These are phyloP conservation scores for Nematostella vectensis DNA, from an alignment of 92 coral and sea anemone genomes.

Conservation along the genomic window DNA sequence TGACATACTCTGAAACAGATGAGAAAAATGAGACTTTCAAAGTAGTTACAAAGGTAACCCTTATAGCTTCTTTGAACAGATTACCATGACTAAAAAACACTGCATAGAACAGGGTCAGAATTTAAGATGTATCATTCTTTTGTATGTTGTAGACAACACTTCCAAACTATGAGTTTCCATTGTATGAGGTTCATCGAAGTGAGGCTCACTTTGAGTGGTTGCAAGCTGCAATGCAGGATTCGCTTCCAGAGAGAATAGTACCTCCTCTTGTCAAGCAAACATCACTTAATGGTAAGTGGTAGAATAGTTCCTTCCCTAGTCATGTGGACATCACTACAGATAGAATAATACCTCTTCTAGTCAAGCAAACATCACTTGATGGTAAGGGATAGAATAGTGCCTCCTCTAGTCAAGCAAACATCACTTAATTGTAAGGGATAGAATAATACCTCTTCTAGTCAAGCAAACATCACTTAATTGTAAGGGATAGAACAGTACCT, in stretches of 20 bases:
- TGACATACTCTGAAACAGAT: constrained; percentile 93
- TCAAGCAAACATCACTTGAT: no score
- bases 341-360: no score
- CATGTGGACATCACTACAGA: neutral
- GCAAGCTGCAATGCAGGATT: constrained; percentile 73
- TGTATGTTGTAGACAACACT: constrained; percentile 56
- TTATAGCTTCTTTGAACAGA: neutral
- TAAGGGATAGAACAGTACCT: no score
- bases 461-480: no score
- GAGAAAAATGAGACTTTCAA: constrained; percentile 93
- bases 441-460: no score
- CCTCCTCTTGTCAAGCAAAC: constrained; percentile 73
- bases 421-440: no score
- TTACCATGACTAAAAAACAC: no score
- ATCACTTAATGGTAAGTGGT: constrained; percentile 62
- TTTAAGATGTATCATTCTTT: neutral
- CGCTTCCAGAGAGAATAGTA: constrained; percentile 84
- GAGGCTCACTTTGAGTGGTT: constrained; percentile 96
- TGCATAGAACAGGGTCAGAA: neutral
- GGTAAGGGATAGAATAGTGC: no score
- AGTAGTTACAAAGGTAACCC: constrained; percentile 80
- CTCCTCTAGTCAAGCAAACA: no score
- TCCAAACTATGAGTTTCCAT: constrained; percentile 56
- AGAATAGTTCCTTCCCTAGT: neutral
- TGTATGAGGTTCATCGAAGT: constrained; percentile 93